Evolutionary conservation across 2,888 invertebrate genomes (phyloP), one percentile per base, ranked within the genome.

Genomic region (Dryocosmus kuriphilus): DNA sequence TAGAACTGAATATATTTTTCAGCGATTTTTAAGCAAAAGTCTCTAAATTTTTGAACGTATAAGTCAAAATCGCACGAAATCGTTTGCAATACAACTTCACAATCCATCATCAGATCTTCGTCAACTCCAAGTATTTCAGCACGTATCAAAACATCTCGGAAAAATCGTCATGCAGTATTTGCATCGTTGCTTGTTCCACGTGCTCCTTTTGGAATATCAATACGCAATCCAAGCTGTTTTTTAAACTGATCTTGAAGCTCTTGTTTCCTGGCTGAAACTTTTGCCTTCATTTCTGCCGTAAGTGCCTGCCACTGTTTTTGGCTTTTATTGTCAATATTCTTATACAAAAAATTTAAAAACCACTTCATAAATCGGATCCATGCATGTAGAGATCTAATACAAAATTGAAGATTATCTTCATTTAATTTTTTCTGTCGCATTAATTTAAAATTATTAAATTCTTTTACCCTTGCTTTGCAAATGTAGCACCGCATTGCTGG

Each of bases 401-500:
- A 51, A 38, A 73, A 73, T 35, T 55, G 51, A 73, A 46, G 46
- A 73, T 73, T 38, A 6, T 38, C 41, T 73, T 73, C 55, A 22
- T 73, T 41, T 51, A 73, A 9, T 27, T 73, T 27, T n/a, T 41
- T 51, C 24, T 73, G n/a, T 11, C n/a, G 55, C 22, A 74, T 74
- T 32, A 30, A 51, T 19, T 74, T 27, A 16, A 74, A 74, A 11
- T 74, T 30, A 51, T 74, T 74, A 22, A 74, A 74, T 19, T 74
- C 57, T 74, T 74, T 74, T 24, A 30, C 19, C 14, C 55, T 35
- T 19, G 81, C 79, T 32, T 85, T 85, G 77, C 88, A 88, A 38
- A 90, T 87, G 76, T 88, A 89, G 74, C 89, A 91, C 41, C 83
- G 85, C 85, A 85, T 86, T 16, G 88, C 85, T 16, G 87, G 89